A percentile compares a stretch with the other conserved stretches of the same genome.
These are phyloP conservation scores for Morpho helenor DNA, from an alignment of 2,888 invertebrate species.

Conservation along the genomic window DNA sequence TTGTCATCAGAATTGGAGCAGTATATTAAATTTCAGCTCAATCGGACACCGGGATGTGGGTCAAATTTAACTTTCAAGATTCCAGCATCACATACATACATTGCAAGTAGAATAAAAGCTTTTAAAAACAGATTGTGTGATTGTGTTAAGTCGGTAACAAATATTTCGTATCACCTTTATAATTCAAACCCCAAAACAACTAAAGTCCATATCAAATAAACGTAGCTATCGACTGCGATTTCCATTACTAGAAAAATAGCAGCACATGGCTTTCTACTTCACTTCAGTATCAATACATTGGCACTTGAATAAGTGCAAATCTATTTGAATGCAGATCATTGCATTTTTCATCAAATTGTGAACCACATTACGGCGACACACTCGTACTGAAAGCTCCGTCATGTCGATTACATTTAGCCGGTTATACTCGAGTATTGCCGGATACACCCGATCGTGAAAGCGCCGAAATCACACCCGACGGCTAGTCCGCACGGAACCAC, in stretches of 20 bases:
- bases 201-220: no score
- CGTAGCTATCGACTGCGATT: no score
- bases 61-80: no score
- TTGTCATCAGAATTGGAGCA: no score
- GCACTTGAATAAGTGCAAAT: slow-evolving; percentile 5
- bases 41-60: no score
- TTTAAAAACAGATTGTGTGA: no score
- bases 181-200: no score
- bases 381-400: slow-evolving; percentile 25
- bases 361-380: slow-evolving; percentile 17
- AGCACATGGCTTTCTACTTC: neutral
- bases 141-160: no score
- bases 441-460: neutral
- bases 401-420: slow-evolving; percentile 23
- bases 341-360: slow-evolving; percentile 12
- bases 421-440: slow-evolving; percentile 6
- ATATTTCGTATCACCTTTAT: no score
- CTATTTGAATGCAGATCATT: slow-evolving; percentile 12
- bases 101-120: no score
- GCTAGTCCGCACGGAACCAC: slow-evolving; percentile 50
- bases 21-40: no score
- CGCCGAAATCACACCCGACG: slow-evolving; percentile 2
- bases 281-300: neutral
- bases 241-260: neutral
- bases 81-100: no score